Conservation (phyloP, 1,140 invertebrate species). For the Drosophila micromelanica region DNA sequence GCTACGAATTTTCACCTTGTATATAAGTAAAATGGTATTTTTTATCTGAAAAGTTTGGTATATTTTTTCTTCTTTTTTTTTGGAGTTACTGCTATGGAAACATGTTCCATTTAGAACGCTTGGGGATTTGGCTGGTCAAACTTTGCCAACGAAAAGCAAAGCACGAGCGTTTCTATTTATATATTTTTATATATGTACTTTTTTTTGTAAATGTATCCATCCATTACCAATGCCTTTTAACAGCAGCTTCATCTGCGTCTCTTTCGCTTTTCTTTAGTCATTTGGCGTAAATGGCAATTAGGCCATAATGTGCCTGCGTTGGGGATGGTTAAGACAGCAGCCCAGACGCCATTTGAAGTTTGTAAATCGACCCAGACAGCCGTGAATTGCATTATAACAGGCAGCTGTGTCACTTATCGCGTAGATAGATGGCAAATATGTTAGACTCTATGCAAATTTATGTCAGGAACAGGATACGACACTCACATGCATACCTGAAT, state of each 20-base stretch:
- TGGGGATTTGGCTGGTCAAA: slow-evolving; percentile 25
- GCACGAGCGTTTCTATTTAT: neutral
- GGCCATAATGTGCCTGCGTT: slow-evolving; percentile 9
- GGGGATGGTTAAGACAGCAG: slow-evolving; percentile 1
- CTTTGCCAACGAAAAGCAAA: slow-evolving; percentile 10
- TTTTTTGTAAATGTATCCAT: neutral
- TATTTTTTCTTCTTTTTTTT: neutral
- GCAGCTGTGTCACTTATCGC: neutral
- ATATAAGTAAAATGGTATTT: neutral
- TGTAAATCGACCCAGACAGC: slow-evolving; percentile 7
- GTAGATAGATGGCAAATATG: slow-evolving; percentile 14
- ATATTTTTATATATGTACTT: neutral
- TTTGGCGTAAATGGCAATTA: slow-evolving; percentile 54
- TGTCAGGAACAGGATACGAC: slow-evolving; percentile 40
- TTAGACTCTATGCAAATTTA: slow-evolving; percentile 54
- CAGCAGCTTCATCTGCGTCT: slow-evolving; percentile 29
- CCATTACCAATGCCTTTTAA: slow-evolving; percentile 53
- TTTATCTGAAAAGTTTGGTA: slow-evolving; percentile 28
- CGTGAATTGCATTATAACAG: neutral
- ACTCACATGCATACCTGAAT: slow-evolving; percentile 11
- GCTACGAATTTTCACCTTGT: slow-evolving; percentile 30
- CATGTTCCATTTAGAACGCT: neutral
- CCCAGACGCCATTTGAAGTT: slow-evolving; percentile 14
- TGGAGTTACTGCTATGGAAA: neutral
- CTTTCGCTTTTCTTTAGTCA: slow-evolving; percentile 42